These are phyloP conservation scores for Diarsia dahlii DNA, from an alignment of 2,888 invertebrate genomes.

Conservation along the genomic window DNA sequence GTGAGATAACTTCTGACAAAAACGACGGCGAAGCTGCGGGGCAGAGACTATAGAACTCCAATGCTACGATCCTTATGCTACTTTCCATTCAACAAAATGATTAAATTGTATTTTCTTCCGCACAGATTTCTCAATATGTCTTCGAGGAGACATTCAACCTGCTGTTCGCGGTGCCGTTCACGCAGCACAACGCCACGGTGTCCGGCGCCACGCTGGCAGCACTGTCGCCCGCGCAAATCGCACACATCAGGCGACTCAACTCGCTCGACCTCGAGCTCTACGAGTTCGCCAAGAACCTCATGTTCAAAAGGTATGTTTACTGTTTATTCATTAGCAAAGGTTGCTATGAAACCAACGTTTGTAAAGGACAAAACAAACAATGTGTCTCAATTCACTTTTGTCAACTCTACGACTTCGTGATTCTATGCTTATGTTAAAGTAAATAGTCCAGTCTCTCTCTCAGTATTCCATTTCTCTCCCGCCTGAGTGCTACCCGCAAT, in stretches of 20 bases:
- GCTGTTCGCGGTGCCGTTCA: conserved; percentile 96
- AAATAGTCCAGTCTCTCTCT: conserved; percentile 48
- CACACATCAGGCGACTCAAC: conserved; percentile 95
- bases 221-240: conserved; percentile 93
- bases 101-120: not conserved
- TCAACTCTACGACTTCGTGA: conserved; percentile 34
- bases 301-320: conserved; percentile 92
- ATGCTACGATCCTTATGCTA: not conserved
- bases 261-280: conserved; percentile 98
- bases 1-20: not conserved
- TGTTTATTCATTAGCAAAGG: conserved; percentile 42
- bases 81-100: not conserved
- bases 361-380: conserved; percentile 51
- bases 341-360: conserved; percentile 33
- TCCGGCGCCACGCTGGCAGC: conserved; percentile 95
- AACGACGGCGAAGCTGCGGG: not conserved
- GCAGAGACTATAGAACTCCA: not conserved
- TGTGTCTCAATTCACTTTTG: conserved; percentile 47
- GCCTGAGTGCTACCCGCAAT: conserved; percentile 37
- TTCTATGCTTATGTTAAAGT: conserved; percentile 42
- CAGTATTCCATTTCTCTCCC: conserved; percentile 39
- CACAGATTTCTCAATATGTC: conserved; percentile 96
- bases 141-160: conserved; percentile 98
- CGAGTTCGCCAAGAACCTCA: conserved; percentile 96
- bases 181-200: conserved; percentile 97